These are phyloP conservation scores for Aplocera efformata DNA, from an alignment of 2,888 invertebrate genomes.

Conservation along the genomic window DNA sequence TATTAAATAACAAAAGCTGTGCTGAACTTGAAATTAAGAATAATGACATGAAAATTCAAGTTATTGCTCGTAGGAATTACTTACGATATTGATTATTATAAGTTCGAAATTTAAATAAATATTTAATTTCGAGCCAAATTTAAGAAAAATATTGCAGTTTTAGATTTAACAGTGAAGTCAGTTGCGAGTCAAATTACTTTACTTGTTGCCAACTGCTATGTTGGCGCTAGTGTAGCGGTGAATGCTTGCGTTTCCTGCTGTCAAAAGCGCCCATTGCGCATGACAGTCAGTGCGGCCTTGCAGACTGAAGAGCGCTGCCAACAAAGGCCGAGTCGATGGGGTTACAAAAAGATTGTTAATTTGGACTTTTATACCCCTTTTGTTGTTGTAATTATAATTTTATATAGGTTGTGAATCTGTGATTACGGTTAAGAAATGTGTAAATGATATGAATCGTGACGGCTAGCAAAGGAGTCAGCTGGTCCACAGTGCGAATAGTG, in stretches of 20 bases:
- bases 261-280: slow-evolving; percentile 79
- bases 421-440: slow-evolving; percentile 80
- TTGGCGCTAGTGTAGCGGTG: slow-evolving; percentile 75
- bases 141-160: slow-evolving; percentile 39
- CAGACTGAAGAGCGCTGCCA: slow-evolving; percentile 80
- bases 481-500: slow-evolving; percentile 84
- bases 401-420: slow-evolving; percentile 81
- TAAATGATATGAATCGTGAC: slow-evolving; percentile 80
- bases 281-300: slow-evolving; percentile 81
- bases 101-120: not conserved
- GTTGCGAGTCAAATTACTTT: slow-evolving; percentile 44
- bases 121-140: slow-evolving; percentile 21
- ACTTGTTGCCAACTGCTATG: slow-evolving; percentile 62
- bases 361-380: slow-evolving; percentile 77
- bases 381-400: slow-evolving; percentile 80
- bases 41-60: slow-evolving; percentile 5
- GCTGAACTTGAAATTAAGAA: no score
- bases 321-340: slow-evolving; percentile 81
- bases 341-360: slow-evolving; percentile 79
- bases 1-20: not conserved
- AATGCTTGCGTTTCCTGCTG: slow-evolving; percentile 79
- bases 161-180: slow-evolving; percentile 45
- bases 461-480: slow-evolving; percentile 85
- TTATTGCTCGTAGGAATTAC: not conserved
- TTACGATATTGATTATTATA: no score